phyloP scores from a whole-genome alignment of 2,113 vertebrate genomes.

The Anguilla rostrata region DNA sequence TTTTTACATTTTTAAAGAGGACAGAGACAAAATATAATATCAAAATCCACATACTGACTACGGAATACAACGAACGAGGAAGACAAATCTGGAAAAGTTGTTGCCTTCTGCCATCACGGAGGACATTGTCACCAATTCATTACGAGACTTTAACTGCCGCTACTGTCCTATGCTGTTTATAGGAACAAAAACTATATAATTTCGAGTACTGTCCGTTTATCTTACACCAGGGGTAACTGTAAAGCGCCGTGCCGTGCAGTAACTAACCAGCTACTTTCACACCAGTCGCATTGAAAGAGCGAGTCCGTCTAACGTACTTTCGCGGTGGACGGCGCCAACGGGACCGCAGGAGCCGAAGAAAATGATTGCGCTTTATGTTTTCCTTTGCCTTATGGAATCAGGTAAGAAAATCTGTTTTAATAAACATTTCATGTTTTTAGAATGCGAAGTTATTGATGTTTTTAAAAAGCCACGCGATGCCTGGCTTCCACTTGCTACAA shows the following conservation, averaged over 20 bases:
- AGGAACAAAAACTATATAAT: background rate
- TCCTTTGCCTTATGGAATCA: conserved; percentile 68
- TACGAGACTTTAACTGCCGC: background rate
- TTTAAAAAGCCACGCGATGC: conserved; percentile 24
- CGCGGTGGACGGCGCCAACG: conserved; percentile 27
- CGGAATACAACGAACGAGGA: conserved; percentile 16
- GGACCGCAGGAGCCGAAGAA: conserved; percentile 31
- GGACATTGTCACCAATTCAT: background rate
- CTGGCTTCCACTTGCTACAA: conserved; percentile 33
- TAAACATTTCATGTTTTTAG: background rate
- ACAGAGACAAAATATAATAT: background rate
- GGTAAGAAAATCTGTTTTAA: conserved; percentile 55
- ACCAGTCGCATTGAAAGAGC: conserved; percentile 45
- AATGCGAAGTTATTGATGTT: background rate
- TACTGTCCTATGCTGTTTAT: background rate
- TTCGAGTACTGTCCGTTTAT: background rate
- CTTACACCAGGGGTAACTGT: background rate
- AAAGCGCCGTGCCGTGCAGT: conserved; percentile 38
- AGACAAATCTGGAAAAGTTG: conserved; percentile 8
- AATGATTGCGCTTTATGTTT: conserved; percentile 63
- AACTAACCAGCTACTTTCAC: conserved; percentile 35
- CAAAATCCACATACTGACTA: background rate
- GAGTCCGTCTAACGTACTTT: conserved; percentile 39
- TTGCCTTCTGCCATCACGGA: background rate
- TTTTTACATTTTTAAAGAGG: background rate